Base-by-base conservation (phyloP, 2,888 invertebrate species). In the Chelonus formosanus region DNA sequence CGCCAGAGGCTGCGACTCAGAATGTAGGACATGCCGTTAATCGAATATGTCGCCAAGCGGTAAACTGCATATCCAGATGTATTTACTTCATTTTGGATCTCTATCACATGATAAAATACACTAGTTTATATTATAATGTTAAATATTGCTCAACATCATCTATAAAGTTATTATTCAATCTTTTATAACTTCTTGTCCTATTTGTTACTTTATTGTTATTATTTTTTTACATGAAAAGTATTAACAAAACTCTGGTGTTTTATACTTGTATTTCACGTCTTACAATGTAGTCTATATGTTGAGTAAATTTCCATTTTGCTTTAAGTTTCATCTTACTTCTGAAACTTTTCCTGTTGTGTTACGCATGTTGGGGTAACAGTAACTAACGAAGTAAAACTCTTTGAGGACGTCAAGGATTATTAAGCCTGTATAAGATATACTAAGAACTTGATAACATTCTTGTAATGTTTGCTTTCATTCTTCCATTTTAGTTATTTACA, bases 11-110 rank as follows among this genome's bases (percentile, higher is more conserved):
- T 43, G 34, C 34, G 44, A 43, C 32, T 43, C 44, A 43, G 53
- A 61, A 61, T 61, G 61, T 61, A 40, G 61, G 53, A 61, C 61
- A 61, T 61, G 52, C 61, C 61, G 61, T 61, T 61, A 61, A 61
- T 61, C 61, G 61, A 61, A 61, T 61, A 43, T 61, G 53, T 61
- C 61, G 61, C 44, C 61, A 52, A 32, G 53, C 40, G 53, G 52
- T 61, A 61, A 61, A 61, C 44, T 61, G 40, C 34, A 34, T 34
- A 52, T 43, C 53, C 61, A 61, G 61, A 61, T 61, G 61, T 53
- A 34, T 31, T 52, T 44, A 43, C 44, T 61, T 52, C 61, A 61
- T 61, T 53, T 61, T 53, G n/a, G 34, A 35, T 53, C 52, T 36
- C 44, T 52, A 44, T 61, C 61, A 53, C 34, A 53, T 53, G 44